Evolutionary conservation across 2,113 vertebrate species (phyloP).

Genomic region (Leucoraja erinaceus): DNA sequence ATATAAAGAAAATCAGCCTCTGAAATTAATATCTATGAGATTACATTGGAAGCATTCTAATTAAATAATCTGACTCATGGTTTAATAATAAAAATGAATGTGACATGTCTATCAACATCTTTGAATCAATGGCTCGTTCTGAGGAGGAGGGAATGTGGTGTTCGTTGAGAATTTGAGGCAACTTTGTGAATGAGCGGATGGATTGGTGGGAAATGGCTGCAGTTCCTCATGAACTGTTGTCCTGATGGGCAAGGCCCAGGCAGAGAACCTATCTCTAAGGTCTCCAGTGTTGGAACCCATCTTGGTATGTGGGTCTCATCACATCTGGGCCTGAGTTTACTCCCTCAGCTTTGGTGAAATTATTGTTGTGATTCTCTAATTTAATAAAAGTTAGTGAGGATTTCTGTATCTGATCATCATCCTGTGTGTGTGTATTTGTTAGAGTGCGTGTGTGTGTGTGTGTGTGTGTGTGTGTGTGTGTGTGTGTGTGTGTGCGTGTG

Average conservation of each 20-base stretch:
- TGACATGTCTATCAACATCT: not conserved
- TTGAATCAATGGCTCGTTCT: not conserved
- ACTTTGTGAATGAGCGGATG: not conserved
- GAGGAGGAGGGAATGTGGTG: not conserved
- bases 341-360: not conserved
- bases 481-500: too few relatives aligned
- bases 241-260: not conserved
- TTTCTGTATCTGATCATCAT: not conserved
- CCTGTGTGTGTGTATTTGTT: not conserved
- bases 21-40: not conserved
- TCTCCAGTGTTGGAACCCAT: not conserved
- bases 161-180: not conserved
- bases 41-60: not conserved
- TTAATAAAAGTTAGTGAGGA: not conserved
- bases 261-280: not conserved
- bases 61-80: not conserved
- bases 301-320: too few relatives aligned
- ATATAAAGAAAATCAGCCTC: not conserved
- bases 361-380: not conserved
- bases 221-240: not conserved
- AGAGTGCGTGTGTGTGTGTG: too few relatives aligned
- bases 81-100: not conserved
- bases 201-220: not conserved
- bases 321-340: too few relatives aligned
- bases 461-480: too few relatives aligned